Conservation (phyloP, 2,113 vertebrate genomes). For the Cryptomyrus ogoouensis region DNA sequence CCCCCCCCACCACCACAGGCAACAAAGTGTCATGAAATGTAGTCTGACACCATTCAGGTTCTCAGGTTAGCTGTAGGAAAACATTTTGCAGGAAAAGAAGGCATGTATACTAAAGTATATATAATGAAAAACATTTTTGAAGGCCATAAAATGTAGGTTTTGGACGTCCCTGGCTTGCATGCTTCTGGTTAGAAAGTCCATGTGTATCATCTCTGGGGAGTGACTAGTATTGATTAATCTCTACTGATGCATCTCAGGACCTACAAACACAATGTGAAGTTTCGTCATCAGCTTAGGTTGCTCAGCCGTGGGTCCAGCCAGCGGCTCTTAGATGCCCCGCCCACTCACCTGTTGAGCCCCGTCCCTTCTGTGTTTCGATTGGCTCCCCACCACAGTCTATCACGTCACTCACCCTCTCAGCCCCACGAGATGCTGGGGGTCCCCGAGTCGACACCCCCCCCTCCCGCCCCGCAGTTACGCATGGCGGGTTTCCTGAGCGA, state of each 20-base stretch:
- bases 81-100: not conserved
- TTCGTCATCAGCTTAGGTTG: constrained; percentile 19
- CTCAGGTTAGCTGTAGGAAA: not conserved
- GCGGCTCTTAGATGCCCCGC: not conserved
- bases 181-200: not conserved
- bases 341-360: constrained; percentile 41
- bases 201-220: constrained; percentile 32
- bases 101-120: not conserved
- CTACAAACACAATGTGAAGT: constrained; percentile 49
- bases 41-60: not conserved
- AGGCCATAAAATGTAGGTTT: not conserved
- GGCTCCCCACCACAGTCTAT: not conserved
- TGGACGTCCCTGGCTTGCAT: not conserved
- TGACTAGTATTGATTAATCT: constrained; percentile 41
- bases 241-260: constrained; percentile 46
- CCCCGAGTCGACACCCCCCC: not conserved
- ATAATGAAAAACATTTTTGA: not conserved
- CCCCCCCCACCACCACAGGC: not conserved
- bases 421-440: constrained; percentile 41
- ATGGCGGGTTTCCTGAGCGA: constrained; percentile 44
- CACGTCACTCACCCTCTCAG: constrained; percentile 27
- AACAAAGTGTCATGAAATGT: constrained; percentile 4
- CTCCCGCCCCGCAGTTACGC: not conserved
- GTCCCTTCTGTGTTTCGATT: constrained; percentile 44
- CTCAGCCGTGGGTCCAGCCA: not conserved